Conservation (phyloP, 2,888 invertebrate genomes). For the Myathropa florea region DNA sequence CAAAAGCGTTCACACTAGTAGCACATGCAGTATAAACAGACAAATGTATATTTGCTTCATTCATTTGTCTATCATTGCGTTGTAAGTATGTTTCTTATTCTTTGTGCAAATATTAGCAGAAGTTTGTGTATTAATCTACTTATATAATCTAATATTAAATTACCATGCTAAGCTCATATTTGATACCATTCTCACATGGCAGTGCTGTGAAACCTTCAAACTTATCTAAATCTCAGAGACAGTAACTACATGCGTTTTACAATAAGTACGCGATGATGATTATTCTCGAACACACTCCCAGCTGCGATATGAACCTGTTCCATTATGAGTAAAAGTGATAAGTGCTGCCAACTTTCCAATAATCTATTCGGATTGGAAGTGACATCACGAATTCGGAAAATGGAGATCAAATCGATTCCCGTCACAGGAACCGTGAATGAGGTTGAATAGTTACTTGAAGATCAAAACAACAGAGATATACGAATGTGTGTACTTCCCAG, state of each 20-base stretch:
- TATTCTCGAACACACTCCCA: neutral
- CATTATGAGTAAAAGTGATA: neutral
- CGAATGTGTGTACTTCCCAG: too few species aligned
- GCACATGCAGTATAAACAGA: neutral
- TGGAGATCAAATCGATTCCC: neutral
- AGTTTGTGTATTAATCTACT: constrained; percentile 17
- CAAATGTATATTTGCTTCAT: neutral
- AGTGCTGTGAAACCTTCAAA: constrained; percentile 34
- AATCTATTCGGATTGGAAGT: neutral
- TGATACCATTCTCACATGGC: constrained; percentile 7
- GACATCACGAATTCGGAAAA: neutral
- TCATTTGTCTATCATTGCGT: neutral
- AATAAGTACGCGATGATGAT: neutral
- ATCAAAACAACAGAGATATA: neutral
- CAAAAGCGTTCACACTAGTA: constrained; percentile 1
- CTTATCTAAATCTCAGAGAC: neutral
- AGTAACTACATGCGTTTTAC: too few species aligned
- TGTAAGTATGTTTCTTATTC: neutral
- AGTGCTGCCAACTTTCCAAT: neutral
- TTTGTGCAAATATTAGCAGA: constrained; percentile 41
- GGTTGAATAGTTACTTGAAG: neutral
- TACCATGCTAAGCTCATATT: constrained; percentile 33
- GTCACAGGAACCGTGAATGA: neutral
- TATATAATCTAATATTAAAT: constrained; percentile 51
- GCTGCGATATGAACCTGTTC: neutral